Conservation (phyloP, 2,797 vertebrate genomes). For the Gallirallus australis region DNA sequence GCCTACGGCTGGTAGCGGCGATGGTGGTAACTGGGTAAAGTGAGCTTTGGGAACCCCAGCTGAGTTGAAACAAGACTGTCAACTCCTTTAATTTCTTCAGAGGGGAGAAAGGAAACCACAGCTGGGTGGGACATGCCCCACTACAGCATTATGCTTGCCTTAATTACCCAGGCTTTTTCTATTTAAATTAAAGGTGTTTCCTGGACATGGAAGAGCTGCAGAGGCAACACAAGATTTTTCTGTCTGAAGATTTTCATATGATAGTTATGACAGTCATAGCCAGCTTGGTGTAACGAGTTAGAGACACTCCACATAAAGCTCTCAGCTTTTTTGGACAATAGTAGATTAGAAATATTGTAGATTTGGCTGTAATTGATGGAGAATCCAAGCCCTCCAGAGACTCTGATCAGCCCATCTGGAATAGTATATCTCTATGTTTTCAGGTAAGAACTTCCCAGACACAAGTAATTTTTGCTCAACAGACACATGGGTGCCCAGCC, state of each 20-base stretch:
- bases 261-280: not conserved
- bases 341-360: not conserved
- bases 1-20: not conserved
- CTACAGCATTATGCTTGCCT: not conserved
- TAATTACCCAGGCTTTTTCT: not conserved
- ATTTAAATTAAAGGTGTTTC: not conserved
- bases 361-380: not conserved
- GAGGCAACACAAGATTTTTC: not conserved
- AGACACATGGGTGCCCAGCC: not conserved
- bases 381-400: not conserved
- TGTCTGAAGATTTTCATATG: not conserved
- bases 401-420: not conserved
- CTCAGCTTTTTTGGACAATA: not conserved
- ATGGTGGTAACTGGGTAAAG: not conserved
- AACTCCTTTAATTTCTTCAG: not conserved
- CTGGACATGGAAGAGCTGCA: not conserved
- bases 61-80: not conserved
- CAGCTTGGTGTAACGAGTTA: not conserved
- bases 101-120: not conserved
- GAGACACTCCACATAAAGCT: not conserved
- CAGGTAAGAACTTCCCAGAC: not conserved
- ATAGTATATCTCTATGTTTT: not conserved
- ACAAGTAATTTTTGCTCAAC: not conserved
- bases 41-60: not conserved
- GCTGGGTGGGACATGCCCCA: not conserved